These are phyloP conservation scores for Cygnus olor DNA, from an alignment of 2,797 vertebrate genomes.

Conservation along the genomic window DNA sequence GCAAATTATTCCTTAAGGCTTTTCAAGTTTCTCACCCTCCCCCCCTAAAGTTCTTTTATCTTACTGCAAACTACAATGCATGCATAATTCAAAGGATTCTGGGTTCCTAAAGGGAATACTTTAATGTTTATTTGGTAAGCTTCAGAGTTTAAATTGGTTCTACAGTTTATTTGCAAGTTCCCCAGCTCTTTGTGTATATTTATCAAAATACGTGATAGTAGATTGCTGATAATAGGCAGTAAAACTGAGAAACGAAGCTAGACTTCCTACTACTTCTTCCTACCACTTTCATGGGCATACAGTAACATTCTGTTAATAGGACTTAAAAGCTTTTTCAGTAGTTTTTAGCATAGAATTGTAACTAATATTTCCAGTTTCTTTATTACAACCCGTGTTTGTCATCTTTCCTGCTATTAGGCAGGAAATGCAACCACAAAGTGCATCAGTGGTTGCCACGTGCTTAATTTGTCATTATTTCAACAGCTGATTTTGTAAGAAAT, in stretches of 20 bases:
- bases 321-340: not conserved
- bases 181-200: not conserved
- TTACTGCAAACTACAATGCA: slow-evolving; percentile 63
- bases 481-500: not conserved
- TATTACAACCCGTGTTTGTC: not conserved
- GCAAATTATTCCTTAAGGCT: slow-evolving; percentile 53
- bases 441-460: not conserved
- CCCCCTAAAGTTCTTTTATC: slow-evolving; percentile 63
- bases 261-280: not conserved
- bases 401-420: not conserved
- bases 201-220: not conserved
- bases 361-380: not conserved
- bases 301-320: not conserved
- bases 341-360: not conserved
- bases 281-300: not conserved
- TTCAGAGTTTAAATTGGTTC: slow-evolving; percentile 51
- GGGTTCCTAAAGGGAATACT: slow-evolving; percentile 64
- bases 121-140: slow-evolving; percentile 55
- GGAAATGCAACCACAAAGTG: not conserved
- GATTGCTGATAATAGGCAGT: not conserved
- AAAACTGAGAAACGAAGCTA: not conserved
- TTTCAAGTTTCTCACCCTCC: slow-evolving; percentile 52
- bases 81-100: slow-evolving; percentile 66
- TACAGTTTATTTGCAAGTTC: not conserved
- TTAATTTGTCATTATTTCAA: not conserved